Base-by-base conservation (phyloP, 30 jellyfish, hydroid and myxozoan species). In the Rhopilema esculentum region DNA sequence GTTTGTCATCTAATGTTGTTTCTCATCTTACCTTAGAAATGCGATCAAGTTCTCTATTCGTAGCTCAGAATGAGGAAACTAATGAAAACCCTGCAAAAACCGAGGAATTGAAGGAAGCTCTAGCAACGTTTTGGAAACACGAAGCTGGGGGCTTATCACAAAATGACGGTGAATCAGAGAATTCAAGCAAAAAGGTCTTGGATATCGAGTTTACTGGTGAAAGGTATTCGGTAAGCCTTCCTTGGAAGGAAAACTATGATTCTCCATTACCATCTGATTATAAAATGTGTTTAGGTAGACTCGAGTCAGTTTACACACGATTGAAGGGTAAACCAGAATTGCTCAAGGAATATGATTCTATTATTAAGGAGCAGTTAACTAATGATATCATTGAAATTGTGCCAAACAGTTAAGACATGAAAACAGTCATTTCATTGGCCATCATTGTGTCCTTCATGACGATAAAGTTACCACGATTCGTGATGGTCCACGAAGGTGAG, bases 401-500 rank as follows among this genome's bases (percentile, higher is more conserved):
- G 52, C 90, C 90, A 27, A 23, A 28, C 32, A 80, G 48, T 66
- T 61, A 49, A 27, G 30, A n/a, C 53, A 50, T 16, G 8, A 25
- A 40, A 33, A 33, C 22, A 75, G 77, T 64, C 91, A 82, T 82
- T 82, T 66, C 57, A 68, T 82, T 31, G 17, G 84, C 68, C 87
- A 82, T 74, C 71, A 31, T 29, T 77, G 87, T 52, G 92, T 84
- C 50, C 69, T 84, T 69, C 73, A 32, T 25, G 23, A 17, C 27
- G 92, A 84, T 24, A 50, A 63, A 23, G 87, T 28, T 18, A 84
- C 92, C 22, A 84, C n/a, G n/a, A n/a, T n/a, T n/a, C n/a, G n/a
- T n/a, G n/a, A n/a, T n/a, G n/a, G n/a, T n/a, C n/a, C n/a, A n/a
- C 90, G 17, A 82, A 82, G 64, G 27, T 82, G 24, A 67, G 91